Conservation (phyloP, 2,888 invertebrate species). For the Bugulina stolonifera region DNA sequence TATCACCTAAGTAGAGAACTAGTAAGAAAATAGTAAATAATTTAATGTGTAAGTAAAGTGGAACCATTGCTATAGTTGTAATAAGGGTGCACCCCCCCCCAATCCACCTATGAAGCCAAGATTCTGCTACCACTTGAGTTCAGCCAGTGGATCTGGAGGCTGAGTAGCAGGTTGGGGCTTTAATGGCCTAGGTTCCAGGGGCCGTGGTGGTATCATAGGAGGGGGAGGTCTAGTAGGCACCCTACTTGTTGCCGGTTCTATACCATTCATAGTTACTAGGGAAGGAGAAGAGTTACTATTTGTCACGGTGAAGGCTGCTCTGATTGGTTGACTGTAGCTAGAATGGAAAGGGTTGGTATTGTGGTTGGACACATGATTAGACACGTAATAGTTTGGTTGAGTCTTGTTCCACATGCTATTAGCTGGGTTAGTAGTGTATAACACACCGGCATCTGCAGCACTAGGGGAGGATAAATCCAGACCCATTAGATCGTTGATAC, state of each 20-base stretch:
- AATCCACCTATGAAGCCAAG: too few species aligned
- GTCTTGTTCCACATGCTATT: neutral
- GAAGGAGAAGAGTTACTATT: neutral
- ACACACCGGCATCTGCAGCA: neutral
- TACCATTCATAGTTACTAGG: neutral
- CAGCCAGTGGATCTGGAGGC: neutral
- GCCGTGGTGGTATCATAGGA: neutral
- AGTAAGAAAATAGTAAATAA: too few species aligned
- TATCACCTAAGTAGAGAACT: too few species aligned
- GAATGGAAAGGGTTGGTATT: neutral
- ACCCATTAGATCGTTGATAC: conserved; percentile 19
- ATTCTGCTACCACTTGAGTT: conserved; percentile 22
- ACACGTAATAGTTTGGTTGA: conserved; percentile 18
- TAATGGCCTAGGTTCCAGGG: neutral
- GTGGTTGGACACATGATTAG: neutral
- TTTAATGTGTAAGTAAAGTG: too few species aligned
- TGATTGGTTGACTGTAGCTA: neutral
- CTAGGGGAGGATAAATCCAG: neutral
- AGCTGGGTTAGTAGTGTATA: neutral
- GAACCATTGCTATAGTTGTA: too few species aligned
- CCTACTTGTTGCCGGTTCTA: neutral
- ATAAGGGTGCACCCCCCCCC: too few species aligned
- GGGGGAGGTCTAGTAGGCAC: neutral
- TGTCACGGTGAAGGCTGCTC: neutral
- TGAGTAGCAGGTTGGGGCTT: conserved; percentile 1